phyloP scores from a whole-genome alignment of 1,140 invertebrate species.

The Hylyphantes graminicola region DNA sequence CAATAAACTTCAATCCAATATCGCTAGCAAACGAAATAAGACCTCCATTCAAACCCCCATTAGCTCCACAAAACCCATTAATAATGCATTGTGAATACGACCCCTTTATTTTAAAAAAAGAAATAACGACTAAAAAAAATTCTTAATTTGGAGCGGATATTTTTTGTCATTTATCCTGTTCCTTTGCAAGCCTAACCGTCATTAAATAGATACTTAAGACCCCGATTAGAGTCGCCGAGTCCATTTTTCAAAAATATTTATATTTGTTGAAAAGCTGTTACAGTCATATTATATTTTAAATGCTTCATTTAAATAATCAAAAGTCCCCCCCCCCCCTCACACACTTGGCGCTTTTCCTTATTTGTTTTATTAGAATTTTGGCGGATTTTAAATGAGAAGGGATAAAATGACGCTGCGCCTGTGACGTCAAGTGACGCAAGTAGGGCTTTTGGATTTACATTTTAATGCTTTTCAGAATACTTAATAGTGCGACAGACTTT shows the following conservation, averaged over 20 bases:
- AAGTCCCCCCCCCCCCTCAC: slow-evolving; percentile 25
- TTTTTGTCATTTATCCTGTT: slow-evolving; percentile 52
- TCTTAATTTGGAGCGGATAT: slow-evolving; percentile 47
- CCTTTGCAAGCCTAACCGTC: slow-evolving; percentile 47
- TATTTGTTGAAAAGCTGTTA: slow-evolving; percentile 50
- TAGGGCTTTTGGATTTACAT: not conserved
- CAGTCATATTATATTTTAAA: slow-evolving; percentile 57
- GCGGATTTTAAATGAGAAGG: slow-evolving; percentile 48
- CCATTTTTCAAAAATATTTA: slow-evolving; percentile 60
- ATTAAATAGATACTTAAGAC: slow-evolving; percentile 59
- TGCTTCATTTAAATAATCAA: slow-evolving; percentile 60
- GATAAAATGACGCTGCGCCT: slow-evolving; percentile 1
- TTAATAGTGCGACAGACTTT: no score
- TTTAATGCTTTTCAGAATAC: slow-evolving; percentile 14
- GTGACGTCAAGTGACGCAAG: slow-evolving; percentile 16
- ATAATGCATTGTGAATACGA: slow-evolving; percentile 49
- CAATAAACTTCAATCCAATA: no score
- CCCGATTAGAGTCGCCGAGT: slow-evolving; percentile 43
- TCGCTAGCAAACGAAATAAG: slow-evolving; percentile 19
- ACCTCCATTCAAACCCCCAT: not conserved
- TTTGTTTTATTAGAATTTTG: slow-evolving; percentile 54
- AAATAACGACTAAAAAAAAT: slow-evolving; percentile 30
- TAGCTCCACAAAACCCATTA: not conserved
- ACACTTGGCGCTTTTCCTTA: slow-evolving; percentile 14
- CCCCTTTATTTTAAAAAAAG: slow-evolving; percentile 25